Evolutionary conservation across 2,888 invertebrate genomes (phyloP).

Genomic region (Pterobdella sp.): DNA sequence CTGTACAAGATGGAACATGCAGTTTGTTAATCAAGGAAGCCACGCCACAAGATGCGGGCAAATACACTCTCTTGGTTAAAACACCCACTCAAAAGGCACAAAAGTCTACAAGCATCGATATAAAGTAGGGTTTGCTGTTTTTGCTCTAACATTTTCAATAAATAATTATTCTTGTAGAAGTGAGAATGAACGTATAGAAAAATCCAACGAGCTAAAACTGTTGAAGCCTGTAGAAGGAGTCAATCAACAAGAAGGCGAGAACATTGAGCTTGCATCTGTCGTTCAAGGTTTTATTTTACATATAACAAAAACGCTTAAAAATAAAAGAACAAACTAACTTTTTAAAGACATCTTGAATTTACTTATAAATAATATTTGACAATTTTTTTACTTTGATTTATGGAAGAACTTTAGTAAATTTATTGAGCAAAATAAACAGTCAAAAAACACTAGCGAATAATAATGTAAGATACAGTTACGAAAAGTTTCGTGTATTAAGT

Average conservation of each 20-base stretch:
- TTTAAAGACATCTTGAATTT: no score
- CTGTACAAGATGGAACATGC: not conserved
- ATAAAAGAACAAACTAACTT: no score
- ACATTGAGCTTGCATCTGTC: slow-evolving; percentile 30
- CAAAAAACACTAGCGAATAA: no score
- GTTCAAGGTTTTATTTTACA: slow-evolving; percentile 32
- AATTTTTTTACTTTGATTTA: no score
- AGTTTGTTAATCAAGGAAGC: not conserved
- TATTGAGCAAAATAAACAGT: no score
- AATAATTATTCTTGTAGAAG: no score
- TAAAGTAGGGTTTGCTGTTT: not conserved
- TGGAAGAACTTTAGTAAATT: no score
- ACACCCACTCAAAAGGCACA: slow-evolving; percentile 6
- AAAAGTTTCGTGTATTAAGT: no score
- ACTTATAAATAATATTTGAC: no score
- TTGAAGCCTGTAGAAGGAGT: slow-evolving; percentile 25
- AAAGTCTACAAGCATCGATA: not conserved
- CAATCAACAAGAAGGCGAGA: slow-evolving; percentile 27
- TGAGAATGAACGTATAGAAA: not conserved
- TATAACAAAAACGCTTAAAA: no score
- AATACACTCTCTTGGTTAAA: slow-evolving; percentile 1
- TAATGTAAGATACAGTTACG: no score
- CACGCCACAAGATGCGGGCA: not conserved
- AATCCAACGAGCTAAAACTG: slow-evolving; percentile 23
- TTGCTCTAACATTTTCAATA: not conserved